Percentiles rank a stretch among this genome's conserved stretches.
phyloP scores from a whole-genome alignment of 2,113 vertebrate species.

The Romanogobio albipinnatus region DNA sequence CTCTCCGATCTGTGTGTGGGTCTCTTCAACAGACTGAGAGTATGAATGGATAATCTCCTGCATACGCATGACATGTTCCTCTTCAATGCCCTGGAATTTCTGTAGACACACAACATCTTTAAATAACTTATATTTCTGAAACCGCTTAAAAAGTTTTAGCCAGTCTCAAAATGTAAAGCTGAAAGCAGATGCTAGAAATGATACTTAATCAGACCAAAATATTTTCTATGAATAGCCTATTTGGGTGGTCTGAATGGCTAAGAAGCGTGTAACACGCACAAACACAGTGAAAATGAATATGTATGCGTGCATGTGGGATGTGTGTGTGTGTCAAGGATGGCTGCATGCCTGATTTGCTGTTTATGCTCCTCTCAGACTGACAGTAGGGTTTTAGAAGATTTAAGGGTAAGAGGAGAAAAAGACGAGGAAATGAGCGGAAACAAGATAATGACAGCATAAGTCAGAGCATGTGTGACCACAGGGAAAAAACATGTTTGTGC shows the following conservation, averaged over 20 bases:
- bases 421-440: constrained; percentile 49
- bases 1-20: constrained; percentile 92
- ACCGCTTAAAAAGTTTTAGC: not conserved
- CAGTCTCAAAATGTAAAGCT: not conserved
- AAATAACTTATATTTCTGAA: constrained; percentile 5
- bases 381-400: constrained; percentile 50
- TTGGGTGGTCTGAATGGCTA: constrained; percentile 65
- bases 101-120: constrained; percentile 62
- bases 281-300: constrained; percentile 33
- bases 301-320: constrained; percentile 32
- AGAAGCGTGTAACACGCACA: constrained; percentile 16
- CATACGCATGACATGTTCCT: constrained; percentile 91
- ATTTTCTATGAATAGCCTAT: constrained; percentile 42
- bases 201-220: constrained; percentile 13
- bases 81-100: constrained; percentile 99
- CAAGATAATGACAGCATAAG: constrained; percentile 61
- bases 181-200: constrained; percentile 34
- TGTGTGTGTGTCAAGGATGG: constrained; percentile 25
- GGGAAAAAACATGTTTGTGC: constrained; percentile 47
- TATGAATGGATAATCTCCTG: constrained; percentile 93
- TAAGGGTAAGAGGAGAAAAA: constrained; percentile 46
- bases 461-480: constrained; percentile 60
- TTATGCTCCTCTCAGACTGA: constrained; percentile 50
- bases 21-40: constrained; percentile 90
- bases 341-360: constrained; percentile 47